Base-by-base conservation (phyloP, 2,888 invertebrate species). In the Caradrina clavipalpis region DNA sequence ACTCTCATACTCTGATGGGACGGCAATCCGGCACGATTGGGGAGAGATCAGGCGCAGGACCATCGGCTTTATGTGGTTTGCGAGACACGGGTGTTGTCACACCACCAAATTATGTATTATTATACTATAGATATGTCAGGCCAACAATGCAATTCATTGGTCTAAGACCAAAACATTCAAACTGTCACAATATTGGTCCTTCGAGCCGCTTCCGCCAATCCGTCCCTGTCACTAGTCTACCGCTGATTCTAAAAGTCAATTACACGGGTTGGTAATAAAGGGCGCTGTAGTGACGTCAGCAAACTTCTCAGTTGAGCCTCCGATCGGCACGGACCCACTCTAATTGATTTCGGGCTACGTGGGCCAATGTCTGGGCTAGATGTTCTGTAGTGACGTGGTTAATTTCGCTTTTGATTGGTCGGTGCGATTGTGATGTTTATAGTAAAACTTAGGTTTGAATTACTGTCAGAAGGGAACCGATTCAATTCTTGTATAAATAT, bases 191-290 rank as follows among this genome's bases (percentile, higher is more conserved):
- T 50, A 60, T 26, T 21, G 53, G 53, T 22, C 49, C 39, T 64
- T 39, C 10, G 10, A 35, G 26, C 26, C 54, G 11, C 19, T 11
- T n/a, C 39, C 35, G 21, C 54, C 63, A 78, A 68, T 78, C 73
- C 78, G 39, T 64, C 78, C 81, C 82, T 73, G 82, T 78, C 79
- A 68, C 66, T 65, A 55, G 78, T 47, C 62, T 64, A 76, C 63
- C 81, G 51, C 81, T 78, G 82, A 82, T 78, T 82, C 84, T 75
- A 73, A 84, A 82, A 84, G 82, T 82, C 82, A 84, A 84, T 82
- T 80, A 84, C 82, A 75, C 66, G 82, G 64, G 65, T 66, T 76
- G 66, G 80, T 80, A 82, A 84, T 82, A 84, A 82, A 77, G 82
- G 82, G 57, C 60, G 69, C 76, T 62, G 67, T 63, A 50, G 82